phyloP scores from a whole-genome alignment of 2,113 vertebrate species.

The Megaceryle maxima region DNA sequence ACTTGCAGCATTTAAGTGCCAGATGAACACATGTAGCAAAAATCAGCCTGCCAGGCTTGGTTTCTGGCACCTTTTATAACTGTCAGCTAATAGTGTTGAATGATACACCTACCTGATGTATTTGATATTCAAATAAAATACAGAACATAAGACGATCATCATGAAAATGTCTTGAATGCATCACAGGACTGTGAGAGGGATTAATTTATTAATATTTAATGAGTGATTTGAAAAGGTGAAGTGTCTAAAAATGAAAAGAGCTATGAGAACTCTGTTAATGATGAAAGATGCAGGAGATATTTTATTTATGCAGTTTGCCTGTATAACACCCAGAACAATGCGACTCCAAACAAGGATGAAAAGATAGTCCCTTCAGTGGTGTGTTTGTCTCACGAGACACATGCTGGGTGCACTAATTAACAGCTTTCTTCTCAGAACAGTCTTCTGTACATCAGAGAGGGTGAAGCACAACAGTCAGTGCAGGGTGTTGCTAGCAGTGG shows the following conservation, averaged over 20 bases:
- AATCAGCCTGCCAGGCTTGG: slow-evolving; percentile 6
- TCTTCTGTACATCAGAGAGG: background rate
- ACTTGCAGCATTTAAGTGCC: background rate
- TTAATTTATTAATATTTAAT: slow-evolving; percentile 68
- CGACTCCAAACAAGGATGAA: background rate
- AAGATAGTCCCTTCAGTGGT: background rate
- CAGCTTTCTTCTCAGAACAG: background rate
- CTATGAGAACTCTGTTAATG: slow-evolving; percentile 24
- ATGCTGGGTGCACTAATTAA: background rate
- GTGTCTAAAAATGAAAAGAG: slow-evolving; percentile 51
- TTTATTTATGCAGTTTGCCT: slow-evolving; percentile 51
- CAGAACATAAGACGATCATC: slow-evolving; percentile 25
- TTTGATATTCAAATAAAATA: slow-evolving; percentile 57
- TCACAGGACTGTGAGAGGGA: slow-evolving; percentile 34
- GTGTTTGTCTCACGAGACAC: background rate
- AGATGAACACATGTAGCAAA: slow-evolving; percentile 18
- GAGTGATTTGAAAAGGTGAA: slow-evolving; percentile 60
- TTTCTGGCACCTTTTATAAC: slow-evolving; percentile 38
- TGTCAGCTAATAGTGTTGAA: slow-evolving; percentile 44
- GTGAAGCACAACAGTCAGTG: fast-evolving
- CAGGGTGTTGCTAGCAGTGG: background rate
- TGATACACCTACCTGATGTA: slow-evolving; percentile 28
- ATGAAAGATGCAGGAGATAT: slow-evolving; percentile 34
- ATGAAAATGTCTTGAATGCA: slow-evolving; percentile 42
- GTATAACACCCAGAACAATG: background rate